Evolutionary conservation across 2,888 invertebrate species (phyloP), one percentile per base, ranked within the genome.

Genomic region (Lithophane leautieri): DNA sequence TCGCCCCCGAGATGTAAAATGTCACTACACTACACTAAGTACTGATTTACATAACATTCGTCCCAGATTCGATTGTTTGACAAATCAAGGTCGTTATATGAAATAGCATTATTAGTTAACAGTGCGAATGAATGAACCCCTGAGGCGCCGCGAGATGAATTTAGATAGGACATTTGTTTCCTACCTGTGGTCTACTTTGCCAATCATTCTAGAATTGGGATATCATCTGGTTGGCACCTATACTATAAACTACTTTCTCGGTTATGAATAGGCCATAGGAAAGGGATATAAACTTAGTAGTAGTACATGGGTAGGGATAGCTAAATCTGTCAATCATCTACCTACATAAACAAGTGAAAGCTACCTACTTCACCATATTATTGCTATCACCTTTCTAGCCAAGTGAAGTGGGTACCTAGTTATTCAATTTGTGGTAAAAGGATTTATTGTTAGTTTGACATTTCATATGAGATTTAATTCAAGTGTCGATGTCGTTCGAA

Each of bases 1-100:
- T 90, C 93, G 91, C 92, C 92, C 91, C 88, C 88, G 82, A 92
- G 87, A 91, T 88, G 86, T 89, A 91, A 95, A 96, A 95, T 96
- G 96, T 94, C 95, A 95, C 91, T 90, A 90, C 61, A 67, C 60
- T 42, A 71, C 62, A 90, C 62, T 83, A 70, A 60, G 70, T 79
- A 82, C 88, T 88, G 85, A 94, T 94, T 94, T 94, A 93, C 94
- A 94, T 94, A 94, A 93, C 90, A 91, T 92, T 92, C 90, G 93
- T 92, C 92, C 92, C 90, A 93, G 89, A 89, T 92, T 88, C 92
- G 83, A 93, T 93, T 94, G 93, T 93, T 91, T 90, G 86, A 89
- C 89, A 90, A 89, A 90, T 90, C 94, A 95, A 95, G 95, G 95
- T 92, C 92, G 85, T 83, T 89, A 88, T 84, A 81, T 82, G 80